Conservation (phyloP, 2,113 vertebrate species). For the Edolisoma coerulescens region DNA sequence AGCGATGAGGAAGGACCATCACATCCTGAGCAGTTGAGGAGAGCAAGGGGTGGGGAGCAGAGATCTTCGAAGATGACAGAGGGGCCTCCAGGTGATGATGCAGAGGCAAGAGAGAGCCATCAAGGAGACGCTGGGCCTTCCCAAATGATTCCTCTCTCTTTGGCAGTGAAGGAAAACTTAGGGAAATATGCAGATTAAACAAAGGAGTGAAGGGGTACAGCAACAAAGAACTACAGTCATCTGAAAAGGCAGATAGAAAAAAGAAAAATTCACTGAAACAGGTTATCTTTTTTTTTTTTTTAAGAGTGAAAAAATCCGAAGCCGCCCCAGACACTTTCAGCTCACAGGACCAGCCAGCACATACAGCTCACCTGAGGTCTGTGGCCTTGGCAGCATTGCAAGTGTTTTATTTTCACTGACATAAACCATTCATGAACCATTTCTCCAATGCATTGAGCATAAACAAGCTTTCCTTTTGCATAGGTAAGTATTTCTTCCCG, state of each 20-base stretch:
- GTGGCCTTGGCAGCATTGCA: background rate
- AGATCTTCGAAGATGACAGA: background rate
- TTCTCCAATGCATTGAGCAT: background rate
- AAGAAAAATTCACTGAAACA: background rate
- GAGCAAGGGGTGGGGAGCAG: background rate
- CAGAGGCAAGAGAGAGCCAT: background rate
- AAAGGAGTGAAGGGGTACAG: background rate
- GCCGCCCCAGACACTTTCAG: background rate
- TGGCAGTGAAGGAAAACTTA: background rate
- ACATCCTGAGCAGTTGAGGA: background rate
- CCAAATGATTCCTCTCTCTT: background rate
- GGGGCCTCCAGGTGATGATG: background rate
- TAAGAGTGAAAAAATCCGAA: background rate
- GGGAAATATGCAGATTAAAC: background rate
- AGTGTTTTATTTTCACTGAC: background rate
- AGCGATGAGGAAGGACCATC: fast-evolving
- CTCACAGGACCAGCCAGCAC: background rate
- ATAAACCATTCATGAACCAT: background rate
- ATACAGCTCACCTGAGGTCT: background rate
- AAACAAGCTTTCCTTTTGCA: slow-evolving; percentile 26
- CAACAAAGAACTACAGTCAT: background rate
- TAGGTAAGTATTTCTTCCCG: background rate
- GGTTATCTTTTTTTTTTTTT: background rate
- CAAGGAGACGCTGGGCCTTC: background rate
- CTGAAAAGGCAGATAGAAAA: background rate